These are phyloP conservation scores for Mormoops blainvillei DNA, from an alignment of 2,113 vertebrate species.

Conservation along the genomic window DNA sequence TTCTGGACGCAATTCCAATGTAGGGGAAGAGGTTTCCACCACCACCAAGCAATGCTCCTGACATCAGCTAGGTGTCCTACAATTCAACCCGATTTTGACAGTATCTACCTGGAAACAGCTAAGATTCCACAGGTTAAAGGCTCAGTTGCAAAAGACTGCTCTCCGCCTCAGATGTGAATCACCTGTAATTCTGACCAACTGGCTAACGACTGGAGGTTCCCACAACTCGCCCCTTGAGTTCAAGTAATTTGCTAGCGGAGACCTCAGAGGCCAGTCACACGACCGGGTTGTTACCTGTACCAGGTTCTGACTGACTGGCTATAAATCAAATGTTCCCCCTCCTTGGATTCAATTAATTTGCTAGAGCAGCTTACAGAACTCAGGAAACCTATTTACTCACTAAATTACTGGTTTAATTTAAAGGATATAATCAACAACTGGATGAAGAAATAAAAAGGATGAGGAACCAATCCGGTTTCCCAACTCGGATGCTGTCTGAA, in stretches of 20 bases:
- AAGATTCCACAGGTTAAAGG: not conserved
- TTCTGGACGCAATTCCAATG: not conserved
- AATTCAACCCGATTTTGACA: not conserved
- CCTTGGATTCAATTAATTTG: not conserved
- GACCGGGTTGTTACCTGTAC: not conserved
- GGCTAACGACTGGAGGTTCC: not conserved
- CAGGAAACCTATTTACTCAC: not conserved
- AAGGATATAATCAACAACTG: not conserved
- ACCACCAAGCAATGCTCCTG: not conserved
- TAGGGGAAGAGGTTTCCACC: not conserved
- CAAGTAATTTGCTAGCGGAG: not conserved
- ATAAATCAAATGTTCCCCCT: not conserved
- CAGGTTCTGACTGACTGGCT: not conserved
- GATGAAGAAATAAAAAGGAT: not conserved
- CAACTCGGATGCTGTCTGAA: not conserved
- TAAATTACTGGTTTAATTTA: not conserved
- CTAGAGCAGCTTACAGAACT: not conserved
- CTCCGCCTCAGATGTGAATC: not conserved
- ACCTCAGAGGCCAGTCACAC: not conserved
- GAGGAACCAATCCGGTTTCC: not conserved
- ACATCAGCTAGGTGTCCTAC: not conserved
- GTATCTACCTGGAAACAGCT: not conserved
- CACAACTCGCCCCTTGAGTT: not conserved
- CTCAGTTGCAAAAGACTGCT: not conserved
- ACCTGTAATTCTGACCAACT: not conserved